Evolutionary conservation across 2,797 vertebrate genomes (phyloP).

Genomic region (Enteromius unitaeniatus): DNA sequence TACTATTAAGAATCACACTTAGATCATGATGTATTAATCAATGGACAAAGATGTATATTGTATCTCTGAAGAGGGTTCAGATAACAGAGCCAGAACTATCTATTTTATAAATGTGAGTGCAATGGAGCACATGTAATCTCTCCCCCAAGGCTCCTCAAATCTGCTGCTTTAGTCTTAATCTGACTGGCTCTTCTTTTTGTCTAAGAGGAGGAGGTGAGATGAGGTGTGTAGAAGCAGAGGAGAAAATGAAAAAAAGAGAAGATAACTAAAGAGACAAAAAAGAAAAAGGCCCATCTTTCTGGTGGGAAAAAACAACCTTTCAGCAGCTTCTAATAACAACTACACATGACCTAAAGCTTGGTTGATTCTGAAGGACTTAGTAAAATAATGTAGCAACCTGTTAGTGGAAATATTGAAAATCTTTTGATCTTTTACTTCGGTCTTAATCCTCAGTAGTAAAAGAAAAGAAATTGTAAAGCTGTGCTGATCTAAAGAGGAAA

Average conservation of each 20-base stretch:
- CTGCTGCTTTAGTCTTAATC: conserved; percentile 46
- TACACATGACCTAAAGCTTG: conserved; percentile 28
- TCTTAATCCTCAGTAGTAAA: conserved; percentile 17
- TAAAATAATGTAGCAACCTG: conserved; percentile 39
- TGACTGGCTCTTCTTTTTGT: conserved; percentile 35
- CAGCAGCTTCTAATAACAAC: conserved; percentile 49
- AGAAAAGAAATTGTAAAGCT: conserved; percentile 32
- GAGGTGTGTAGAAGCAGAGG: conserved; percentile 13
- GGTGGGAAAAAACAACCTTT: conserved; percentile 9
- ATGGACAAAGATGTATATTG: background rate
- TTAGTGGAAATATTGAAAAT: conserved; percentile 41
- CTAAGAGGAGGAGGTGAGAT: conserved; percentile 26
- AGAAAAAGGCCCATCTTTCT: conserved; percentile 16
- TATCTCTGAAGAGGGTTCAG: background rate
- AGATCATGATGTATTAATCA: no score
- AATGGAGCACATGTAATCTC: conserved; percentile 57
- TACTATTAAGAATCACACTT: background rate
- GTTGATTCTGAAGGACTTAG: conserved; percentile 16
- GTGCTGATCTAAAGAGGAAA: conserved; percentile 11
- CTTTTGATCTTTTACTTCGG: conserved; percentile 29
- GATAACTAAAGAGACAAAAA: conserved; percentile 1
- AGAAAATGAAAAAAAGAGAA: background rate
- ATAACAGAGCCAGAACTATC: background rate
- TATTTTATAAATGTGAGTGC: conserved; percentile 4
- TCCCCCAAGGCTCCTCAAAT: conserved; percentile 41